phyloP scores from a whole-genome alignment of 2,888 invertebrate species.

The Gymnocheta viridis region DNA sequence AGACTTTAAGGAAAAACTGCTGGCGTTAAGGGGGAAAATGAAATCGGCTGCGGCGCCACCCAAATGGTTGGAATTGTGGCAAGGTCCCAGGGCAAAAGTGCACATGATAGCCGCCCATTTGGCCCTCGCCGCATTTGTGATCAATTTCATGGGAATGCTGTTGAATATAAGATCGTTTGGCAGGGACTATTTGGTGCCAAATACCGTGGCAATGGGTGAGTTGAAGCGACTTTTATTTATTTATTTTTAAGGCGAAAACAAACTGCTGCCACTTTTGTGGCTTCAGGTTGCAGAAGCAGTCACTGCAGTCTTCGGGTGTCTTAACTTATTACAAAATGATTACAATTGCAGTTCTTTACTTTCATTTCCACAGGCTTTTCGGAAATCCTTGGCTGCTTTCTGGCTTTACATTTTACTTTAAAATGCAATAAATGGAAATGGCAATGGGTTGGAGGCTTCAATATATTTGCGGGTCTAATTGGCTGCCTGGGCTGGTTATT shows the following conservation, averaged over 20 bases:
- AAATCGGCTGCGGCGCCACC: slow-evolving; percentile 76
- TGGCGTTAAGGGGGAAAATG: slow-evolving; percentile 75
- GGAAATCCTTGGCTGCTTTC: slow-evolving; percentile 81
- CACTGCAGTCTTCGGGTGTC: no score
- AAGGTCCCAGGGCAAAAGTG: slow-evolving; percentile 76
- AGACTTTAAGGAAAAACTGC: slow-evolving; percentile 78
- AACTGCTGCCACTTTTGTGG: no score
- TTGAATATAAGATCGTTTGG: slow-evolving; percentile 82
- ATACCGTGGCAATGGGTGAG: slow-evolving; percentile 82
- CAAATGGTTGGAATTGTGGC: slow-evolving; percentile 79
- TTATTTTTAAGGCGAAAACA: no score
- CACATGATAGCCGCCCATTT: slow-evolving; percentile 80
- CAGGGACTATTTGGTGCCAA: slow-evolving; percentile 79
- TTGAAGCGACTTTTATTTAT: not conserved
- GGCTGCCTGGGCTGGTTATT: slow-evolving; percentile 81
- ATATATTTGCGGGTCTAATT: slow-evolving; percentile 80
- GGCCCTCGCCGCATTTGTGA: slow-evolving; percentile 80
- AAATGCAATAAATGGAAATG: slow-evolving; percentile 81
- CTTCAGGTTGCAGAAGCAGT: no score
- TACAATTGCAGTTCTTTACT: no score
- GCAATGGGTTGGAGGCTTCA: slow-evolving; percentile 80
- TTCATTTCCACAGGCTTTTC: slow-evolving; percentile 76
- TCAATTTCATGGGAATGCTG: slow-evolving; percentile 82
- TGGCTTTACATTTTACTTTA: slow-evolving; percentile 80
- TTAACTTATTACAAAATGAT: no score